Conservation (phyloP, 1,140 invertebrate species). For the Palaemon carinicauda region DNA sequence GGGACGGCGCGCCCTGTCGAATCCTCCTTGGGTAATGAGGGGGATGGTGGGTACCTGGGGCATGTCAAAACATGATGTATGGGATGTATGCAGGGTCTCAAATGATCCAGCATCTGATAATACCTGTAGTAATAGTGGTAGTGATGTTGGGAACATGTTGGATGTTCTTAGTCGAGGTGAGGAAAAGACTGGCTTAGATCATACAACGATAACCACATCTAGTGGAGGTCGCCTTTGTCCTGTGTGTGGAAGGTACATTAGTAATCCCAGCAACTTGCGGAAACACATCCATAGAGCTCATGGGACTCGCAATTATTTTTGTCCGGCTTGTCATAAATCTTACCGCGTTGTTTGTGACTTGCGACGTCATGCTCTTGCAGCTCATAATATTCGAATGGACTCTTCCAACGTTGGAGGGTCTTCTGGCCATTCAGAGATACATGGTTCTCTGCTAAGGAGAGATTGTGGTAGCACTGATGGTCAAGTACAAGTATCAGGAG, state of each 20-base stretch:
- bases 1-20: slow-evolving; percentile 48
- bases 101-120: neutral
- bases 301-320: slow-evolving; percentile 89
- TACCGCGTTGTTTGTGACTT: slow-evolving; percentile 77
- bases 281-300: slow-evolving; percentile 49
- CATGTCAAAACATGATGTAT: neutral
- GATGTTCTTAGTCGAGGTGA: slow-evolving; percentile 29
- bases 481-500: neutral
- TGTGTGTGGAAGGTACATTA: slow-evolving; percentile 39
- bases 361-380: slow-evolving; percentile 61
- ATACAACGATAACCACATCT: neutral
- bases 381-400: slow-evolving; percentile 46
- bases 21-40: slow-evolving; percentile 18
- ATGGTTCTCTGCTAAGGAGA: neutral
- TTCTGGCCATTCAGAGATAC: neutral
- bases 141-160: slow-evolving; percentile 11
- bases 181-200: neutral
- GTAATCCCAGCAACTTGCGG: slow-evolving; percentile 47
- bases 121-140: slow-evolving; percentile 7
- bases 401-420: neutral
- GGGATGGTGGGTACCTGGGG: slow-evolving; percentile 33
- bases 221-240: slow-evolving; percentile 28
- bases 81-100: neutral
- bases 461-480: neutral
- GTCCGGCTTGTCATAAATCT: slow-evolving; percentile 86